phyloP scores from a whole-genome alignment of 2,888 invertebrate species.

The Trichopria drosophilae region DNA sequence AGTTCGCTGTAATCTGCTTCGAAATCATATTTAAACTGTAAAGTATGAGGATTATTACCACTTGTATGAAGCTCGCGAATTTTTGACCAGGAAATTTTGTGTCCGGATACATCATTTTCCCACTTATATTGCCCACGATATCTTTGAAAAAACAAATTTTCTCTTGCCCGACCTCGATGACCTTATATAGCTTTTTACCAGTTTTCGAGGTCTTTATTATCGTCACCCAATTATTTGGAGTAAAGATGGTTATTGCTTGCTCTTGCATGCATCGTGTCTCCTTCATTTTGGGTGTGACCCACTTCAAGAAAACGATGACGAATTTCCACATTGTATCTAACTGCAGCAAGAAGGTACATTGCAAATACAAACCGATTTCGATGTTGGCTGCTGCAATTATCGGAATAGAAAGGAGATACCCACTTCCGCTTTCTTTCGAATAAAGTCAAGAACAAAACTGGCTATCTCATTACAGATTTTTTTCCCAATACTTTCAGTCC shows the following conservation, averaged over 20 bases:
- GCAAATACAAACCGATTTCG: constrained; percentile 39
- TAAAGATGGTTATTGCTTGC: constrained; percentile 30
- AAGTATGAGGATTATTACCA: background rate
- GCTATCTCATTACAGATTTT: constrained; percentile 37
- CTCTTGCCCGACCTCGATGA: constrained; percentile 18
- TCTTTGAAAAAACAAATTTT: constrained; percentile 28
- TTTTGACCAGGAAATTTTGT: constrained; percentile 11
- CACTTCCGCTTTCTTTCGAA: constrained; percentile 18
- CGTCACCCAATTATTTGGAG: constrained; percentile 22
- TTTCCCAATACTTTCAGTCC: constrained; percentile 38
- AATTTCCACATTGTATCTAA: constrained; percentile 36
- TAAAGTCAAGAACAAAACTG: constrained; percentile 30
- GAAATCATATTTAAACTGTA: constrained; percentile 14
- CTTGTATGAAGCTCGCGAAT: constrained; percentile 6
- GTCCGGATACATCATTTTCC: constrained; percentile 15
- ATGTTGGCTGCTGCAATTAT: constrained; percentile 43
- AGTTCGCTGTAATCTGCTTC: background rate
- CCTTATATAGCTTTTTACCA: constrained; percentile 13
- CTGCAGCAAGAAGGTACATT: constrained; percentile 35
- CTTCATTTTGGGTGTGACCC: constrained; percentile 43
- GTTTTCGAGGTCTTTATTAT: constrained; percentile 25
- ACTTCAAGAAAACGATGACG: constrained; percentile 40
- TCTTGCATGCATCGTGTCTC: constrained; percentile 40
- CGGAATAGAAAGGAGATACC: constrained; percentile 41
- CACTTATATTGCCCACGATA: constrained; percentile 21